Evolutionary conservation across 2,797 vertebrate genomes (phyloP).

Genomic region (Toxotes lorentzi): DNA sequence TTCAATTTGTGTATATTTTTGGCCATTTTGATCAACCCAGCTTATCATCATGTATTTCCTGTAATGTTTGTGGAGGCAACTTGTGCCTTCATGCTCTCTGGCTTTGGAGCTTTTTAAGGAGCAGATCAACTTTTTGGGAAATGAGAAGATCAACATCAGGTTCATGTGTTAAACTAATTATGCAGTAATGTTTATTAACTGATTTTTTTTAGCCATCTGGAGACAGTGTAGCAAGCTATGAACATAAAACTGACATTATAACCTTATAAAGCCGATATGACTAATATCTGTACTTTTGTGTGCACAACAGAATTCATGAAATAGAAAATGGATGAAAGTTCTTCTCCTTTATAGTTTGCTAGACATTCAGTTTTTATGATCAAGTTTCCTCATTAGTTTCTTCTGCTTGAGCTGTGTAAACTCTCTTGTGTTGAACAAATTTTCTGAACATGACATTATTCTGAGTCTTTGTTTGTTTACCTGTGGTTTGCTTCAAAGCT

Average conservation of each 20-base stretch:
- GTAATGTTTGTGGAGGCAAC: not conserved
- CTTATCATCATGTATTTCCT: not conserved
- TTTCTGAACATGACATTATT: not conserved
- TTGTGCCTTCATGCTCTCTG: not conserved
- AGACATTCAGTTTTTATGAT: not conserved
- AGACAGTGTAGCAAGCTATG: not conserved
- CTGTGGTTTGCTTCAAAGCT: not conserved
- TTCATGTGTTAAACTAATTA: not conserved
- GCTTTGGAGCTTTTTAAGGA: not conserved
- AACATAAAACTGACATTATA: not conserved
- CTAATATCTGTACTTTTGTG: too few species aligned
- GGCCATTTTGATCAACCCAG: not conserved
- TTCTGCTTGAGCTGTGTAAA: not conserved
- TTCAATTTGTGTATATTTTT: not conserved
- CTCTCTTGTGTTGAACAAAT: too few species aligned
- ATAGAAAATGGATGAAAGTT: too few species aligned
- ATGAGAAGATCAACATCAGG: not conserved
- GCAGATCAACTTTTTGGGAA: not conserved
- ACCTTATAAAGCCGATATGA: too few species aligned
- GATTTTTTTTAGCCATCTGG: not conserved
- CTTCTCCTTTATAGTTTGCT: too few species aligned
- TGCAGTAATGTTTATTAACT: too few species aligned
- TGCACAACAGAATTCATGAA: not conserved
- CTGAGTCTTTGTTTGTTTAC: not conserved
- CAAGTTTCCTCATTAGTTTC: not conserved